Percentiles rank a stretch among this genome's conserved stretches.
Evolutionary conservation across 2,888 invertebrate species (phyloP).

Genomic region (Silvanus unidentatus): DNA sequence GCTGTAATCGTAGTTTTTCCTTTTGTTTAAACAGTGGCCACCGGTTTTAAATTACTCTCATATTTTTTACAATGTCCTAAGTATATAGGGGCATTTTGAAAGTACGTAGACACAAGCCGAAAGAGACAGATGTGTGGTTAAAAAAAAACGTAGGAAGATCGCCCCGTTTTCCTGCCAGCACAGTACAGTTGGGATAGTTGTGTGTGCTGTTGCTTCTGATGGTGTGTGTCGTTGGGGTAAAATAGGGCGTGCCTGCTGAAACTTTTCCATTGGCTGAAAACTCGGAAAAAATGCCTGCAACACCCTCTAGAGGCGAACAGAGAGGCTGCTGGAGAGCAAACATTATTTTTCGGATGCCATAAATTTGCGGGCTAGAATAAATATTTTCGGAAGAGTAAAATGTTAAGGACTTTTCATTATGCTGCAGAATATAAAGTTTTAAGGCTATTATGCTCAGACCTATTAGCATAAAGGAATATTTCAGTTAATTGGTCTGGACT

Average conservation of each 20-base stretch:
- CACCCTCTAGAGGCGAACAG: slow-evolving; percentile 40
- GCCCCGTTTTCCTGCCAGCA: slow-evolving; percentile 2
- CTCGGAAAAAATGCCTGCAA: slow-evolving; percentile 39
- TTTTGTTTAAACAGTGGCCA: slow-evolving; percentile 43
- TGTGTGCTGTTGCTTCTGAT: too few relatives aligned
- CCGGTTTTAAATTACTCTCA: slow-evolving; percentile 45
- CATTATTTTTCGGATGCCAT: slow-evolving; percentile 48
- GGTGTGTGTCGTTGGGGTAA: slow-evolving; percentile 10
- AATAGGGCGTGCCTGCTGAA: slow-evolving; percentile 38
- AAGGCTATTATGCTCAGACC: slow-evolving; percentile 45
- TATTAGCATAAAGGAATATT: slow-evolving; percentile 48
- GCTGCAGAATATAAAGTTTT: slow-evolving; percentile 45
- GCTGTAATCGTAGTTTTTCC: slow-evolving; percentile 40
- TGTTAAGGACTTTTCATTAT: slow-evolving; percentile 49
- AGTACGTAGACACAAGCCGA: slow-evolving; percentile 30
- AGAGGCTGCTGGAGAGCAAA: slow-evolving; percentile 42
- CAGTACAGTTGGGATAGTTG: neutral
- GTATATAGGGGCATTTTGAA: slow-evolving; percentile 36
- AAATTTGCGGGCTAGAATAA: slow-evolving; percentile 48
- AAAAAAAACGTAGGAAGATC: slow-evolving; percentile 33
- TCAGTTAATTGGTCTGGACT: slow-evolving; percentile 45
- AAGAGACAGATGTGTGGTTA: slow-evolving; percentile 37
- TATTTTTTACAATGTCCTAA: slow-evolving; percentile 45
- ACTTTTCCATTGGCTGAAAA: slow-evolving; percentile 46
- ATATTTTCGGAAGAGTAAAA: slow-evolving; percentile 49